phyloP scores from a whole-genome alignment of 2,797 vertebrate species.

The Synanceia verrucosa region DNA sequence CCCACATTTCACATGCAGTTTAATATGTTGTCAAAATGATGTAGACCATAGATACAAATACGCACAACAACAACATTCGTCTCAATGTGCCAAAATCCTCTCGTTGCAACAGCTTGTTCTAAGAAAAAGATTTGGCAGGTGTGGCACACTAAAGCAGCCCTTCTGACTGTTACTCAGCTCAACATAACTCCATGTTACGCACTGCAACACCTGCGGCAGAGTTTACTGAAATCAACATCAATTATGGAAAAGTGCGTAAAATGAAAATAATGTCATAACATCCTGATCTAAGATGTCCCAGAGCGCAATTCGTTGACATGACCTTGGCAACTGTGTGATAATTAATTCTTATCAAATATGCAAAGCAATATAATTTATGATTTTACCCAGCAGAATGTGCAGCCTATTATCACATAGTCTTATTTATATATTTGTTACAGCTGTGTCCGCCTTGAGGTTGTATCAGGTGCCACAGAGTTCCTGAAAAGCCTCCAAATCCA shows the following conservation, averaged over 20 bases:
- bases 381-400: not conserved
- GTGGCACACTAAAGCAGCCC: not conserved
- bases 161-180: not conserved
- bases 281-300: not conserved
- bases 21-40: not conserved
- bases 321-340: not conserved
- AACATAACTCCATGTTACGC: not conserved
- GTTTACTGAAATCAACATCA: not conserved
- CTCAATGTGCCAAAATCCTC: not conserved
- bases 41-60: no score
- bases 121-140: not conserved
- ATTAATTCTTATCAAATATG: not conserved
- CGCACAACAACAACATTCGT: not conserved
- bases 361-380: not conserved
- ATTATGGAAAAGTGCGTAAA: not conserved
- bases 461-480: not conserved
- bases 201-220: not conserved
- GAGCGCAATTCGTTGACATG: not conserved
- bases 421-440: not conserved
- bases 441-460: not conserved
- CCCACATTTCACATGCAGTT: fast-evolving
- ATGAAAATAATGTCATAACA: not conserved
- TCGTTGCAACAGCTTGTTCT: not conserved
- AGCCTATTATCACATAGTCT: not conserved
- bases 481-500: constrained; percentile 1